Base-by-base conservation (phyloP, 2,888 invertebrate species). In the Brachyopa scutellaris region DNA sequence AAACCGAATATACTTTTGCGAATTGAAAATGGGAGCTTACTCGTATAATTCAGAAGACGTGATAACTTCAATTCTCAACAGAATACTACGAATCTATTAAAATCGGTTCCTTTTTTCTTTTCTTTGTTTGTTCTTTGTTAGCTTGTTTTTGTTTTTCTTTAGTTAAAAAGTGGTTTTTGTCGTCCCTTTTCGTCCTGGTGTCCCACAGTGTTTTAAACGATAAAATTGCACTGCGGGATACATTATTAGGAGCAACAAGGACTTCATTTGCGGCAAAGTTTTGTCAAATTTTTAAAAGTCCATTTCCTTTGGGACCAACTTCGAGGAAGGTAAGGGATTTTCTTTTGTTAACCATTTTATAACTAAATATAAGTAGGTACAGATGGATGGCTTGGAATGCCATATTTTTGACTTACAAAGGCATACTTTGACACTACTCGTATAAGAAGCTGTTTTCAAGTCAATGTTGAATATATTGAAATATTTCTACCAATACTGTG, bases 11-110 rank as follows among this genome's bases (percentile, higher is more conserved):
- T n/a, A 17, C 69, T 64, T 80, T 36, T 49, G 40, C 57, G 76
- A 76, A 70, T 76, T 76, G 64, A 76, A 69, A 82, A 70, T 72
- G 66, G 77, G 72, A 70, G 69, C 66, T 82, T 77, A 66, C 72
- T 82, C 55, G 40, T 69, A 76, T 77, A 82, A 72, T 72, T 74
- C 78, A 38, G 13, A 29, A 47, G 59, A 72, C 66, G 70, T 49
- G 77, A 69, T 77, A 77, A 77, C 82, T 77, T 77, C 66, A 61
- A 72, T 47, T 66, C 82, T 36, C 66, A 19, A 5, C 38, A 13
- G 82, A 77, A 17, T 55, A 53, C 55, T 55, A 47, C 53, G 76
- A 76, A 80, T 80, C 76, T 80, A 80, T 80, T 76, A 80, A 76
- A 59, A 51, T 72, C n/a, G 38, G 29, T 26, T n/a, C n/a, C n/a